phyloP scores from a whole-genome alignment of 2,113 vertebrate genomes.

The Athene cunicularia region DNA sequence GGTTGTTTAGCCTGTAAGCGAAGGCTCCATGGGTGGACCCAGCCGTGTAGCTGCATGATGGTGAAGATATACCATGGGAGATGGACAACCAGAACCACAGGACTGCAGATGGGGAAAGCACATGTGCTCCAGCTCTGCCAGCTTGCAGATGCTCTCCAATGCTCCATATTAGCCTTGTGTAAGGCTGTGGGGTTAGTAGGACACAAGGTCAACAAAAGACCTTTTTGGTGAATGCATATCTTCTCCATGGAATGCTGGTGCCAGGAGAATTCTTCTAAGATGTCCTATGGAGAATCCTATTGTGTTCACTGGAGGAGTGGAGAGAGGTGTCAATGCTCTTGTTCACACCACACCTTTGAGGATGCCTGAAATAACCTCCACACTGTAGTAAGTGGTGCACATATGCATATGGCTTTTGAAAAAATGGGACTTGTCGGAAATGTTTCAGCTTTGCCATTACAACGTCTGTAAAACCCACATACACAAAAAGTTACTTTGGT shows the following conservation, averaged over 20 bases:
- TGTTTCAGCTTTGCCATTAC: neutral
- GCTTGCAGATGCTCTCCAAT: neutral
- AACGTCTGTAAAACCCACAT: neutral
- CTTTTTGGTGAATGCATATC: neutral
- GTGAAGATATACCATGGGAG: accelerated
- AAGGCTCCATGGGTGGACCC: neutral
- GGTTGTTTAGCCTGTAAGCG: neutral
- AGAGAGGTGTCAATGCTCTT: neutral
- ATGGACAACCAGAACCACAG: neutral
- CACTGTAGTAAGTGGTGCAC: neutral
- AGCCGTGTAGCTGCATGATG: neutral
- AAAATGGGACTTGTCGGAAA: neutral
- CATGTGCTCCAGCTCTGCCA: neutral
- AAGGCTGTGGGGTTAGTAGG: neutral
- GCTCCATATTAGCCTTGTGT: neutral
- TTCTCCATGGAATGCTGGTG: neutral
- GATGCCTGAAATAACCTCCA: neutral
- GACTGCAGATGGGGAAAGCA: neutral
- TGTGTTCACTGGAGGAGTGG: neutral
- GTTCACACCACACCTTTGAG: neutral
- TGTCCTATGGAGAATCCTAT: neutral
- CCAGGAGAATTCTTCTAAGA: neutral
- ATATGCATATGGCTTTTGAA: accelerated
- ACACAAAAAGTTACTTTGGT: neutral
- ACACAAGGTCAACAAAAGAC: accelerated